These are phyloP conservation scores for Tribolium madens DNA, from an alignment of 1,140 invertebrate species.

Conservation along the genomic window DNA sequence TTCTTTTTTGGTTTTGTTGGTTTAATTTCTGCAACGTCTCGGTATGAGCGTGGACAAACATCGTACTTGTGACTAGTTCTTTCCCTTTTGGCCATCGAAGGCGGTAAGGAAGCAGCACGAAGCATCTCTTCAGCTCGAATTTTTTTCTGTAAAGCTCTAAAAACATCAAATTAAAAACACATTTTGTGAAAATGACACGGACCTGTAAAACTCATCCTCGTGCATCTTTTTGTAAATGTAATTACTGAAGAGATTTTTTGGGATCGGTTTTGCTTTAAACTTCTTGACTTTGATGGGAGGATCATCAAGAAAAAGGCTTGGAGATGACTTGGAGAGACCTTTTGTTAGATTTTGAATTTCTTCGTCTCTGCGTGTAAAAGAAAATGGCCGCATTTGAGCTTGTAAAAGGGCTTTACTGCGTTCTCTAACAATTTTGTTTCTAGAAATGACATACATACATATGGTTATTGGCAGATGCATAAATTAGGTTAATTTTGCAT, in stretches of 20 bases:
- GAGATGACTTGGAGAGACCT: constrained; percentile 69
- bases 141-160: constrained; percentile 74
- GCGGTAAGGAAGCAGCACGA: constrained; percentile 74
- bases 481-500: too few species aligned
- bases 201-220: constrained; percentile 80
- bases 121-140: constrained; percentile 77
- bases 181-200: not conserved
- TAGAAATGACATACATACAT: constrained; percentile 58
- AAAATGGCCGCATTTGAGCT: constrained; percentile 75
- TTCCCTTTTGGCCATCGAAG: constrained; percentile 76
- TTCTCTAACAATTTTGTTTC: constrained; percentile 69
- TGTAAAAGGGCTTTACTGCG: constrained; percentile 70
- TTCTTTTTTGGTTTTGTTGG: constrained; percentile 52
- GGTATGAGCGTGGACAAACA: constrained; percentile 62
- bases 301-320: constrained; percentile 67
- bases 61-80: constrained; percentile 62
- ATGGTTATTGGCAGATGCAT: too few species aligned
- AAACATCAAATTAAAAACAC: constrained; percentile 39
- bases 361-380: constrained; percentile 72
- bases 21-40: constrained; percentile 58
- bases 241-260: constrained; percentile 77
- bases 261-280: constrained; percentile 76
- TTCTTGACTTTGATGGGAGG: constrained; percentile 65
- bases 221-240: constrained; percentile 78
- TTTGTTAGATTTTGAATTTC: constrained; percentile 63